Conservation (phyloP, 2,888 invertebrate species). For the Fissipunctia ypsillon region DNA sequence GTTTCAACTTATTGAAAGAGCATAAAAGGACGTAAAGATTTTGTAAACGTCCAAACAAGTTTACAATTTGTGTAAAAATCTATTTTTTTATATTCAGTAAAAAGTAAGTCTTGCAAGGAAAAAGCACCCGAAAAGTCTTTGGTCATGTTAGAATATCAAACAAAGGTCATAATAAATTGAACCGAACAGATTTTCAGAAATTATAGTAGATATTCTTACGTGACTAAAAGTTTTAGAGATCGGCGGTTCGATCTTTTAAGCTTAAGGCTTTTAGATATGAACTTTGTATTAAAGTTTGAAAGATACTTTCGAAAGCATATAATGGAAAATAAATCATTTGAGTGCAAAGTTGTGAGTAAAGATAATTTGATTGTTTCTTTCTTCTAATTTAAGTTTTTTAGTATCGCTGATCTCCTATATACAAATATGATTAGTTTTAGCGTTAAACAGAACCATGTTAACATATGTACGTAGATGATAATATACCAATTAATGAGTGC, state of each 20-base stretch:
- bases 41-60: slow-evolving; percentile 33
- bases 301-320: slow-evolving; percentile 39
- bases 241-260: slow-evolving; percentile 35
- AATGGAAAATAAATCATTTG: slow-evolving; percentile 50
- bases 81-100: slow-evolving; percentile 37
- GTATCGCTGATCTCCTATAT: slow-evolving; percentile 30
- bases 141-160: slow-evolving; percentile 32
- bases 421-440: slow-evolving; percentile 31
- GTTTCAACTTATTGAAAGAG: slow-evolving; percentile 63
- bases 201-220: slow-evolving; percentile 41
- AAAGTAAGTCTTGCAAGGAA: slow-evolving; percentile 10
- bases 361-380: slow-evolving; percentile 16
- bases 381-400: slow-evolving; percentile 1
- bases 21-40: slow-evolving; percentile 34
- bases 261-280: slow-evolving; percentile 54
- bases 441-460: background rate
- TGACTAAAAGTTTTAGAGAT: slow-evolving; percentile 45
- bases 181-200: slow-evolving; percentile 40
- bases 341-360: slow-evolving; percentile 43
- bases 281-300: slow-evolving; percentile 44
- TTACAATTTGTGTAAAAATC: slow-evolving; percentile 25
- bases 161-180: slow-evolving; percentile 47
- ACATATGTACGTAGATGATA: slow-evolving; percentile 15
- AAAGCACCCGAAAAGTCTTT: slow-evolving; percentile 6
- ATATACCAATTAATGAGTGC: background rate